Evolutionary conservation across 1,140 invertebrate genomes (phyloP), one percentile per base, ranked within the genome.

Genomic region (Asobara japonica): DNA sequence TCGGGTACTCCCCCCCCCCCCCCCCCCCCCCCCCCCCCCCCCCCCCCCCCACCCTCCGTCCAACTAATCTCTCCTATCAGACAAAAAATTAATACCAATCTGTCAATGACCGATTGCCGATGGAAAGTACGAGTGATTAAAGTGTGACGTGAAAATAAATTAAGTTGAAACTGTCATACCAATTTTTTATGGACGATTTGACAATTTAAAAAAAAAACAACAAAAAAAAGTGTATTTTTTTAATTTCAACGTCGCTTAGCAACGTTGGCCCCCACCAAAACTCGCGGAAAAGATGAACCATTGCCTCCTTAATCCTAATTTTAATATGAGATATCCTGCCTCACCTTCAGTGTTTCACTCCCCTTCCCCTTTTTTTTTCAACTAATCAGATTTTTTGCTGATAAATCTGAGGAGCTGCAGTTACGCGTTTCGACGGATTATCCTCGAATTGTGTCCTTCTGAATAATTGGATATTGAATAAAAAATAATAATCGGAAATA

Each of bases 191-290:
- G 74, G 64, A 73, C 65, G 67, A 77, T 61, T n/a, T 65, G 71
- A 71, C 74, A 75, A 80, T 65, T 72, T 70, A 75, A 75, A n/a
- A n/a, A n/a, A n/a, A n/a, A n/a, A n/a, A n/a, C n/a, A n/a, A n/a
- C n/a, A n/a, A n/a, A 70, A 80, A 78, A 80, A 80, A 79, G 74
- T 80, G 79, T 81, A 79, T 79, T 81, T 78, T 80, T 73, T 84
- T 83, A 82, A 81, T 83, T 86, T 82, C 76, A 73, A 80, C 76
- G 69, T 27, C 25, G 45, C 62, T 72, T 29, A 67, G 65, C 36
- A 72, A 72, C 11, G 62, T 65, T 69, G 61, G 68, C 36, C 48
- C n/a, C n/a, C n/a, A n/a, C n/a, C n/a, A n/a, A 31, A 27, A 38
- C 30, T 67, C 61, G 72, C 70, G 30, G 38, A 31, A 27, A 5